Conservation (phyloP, 2,888 invertebrate genomes). For the Drosophila greeni region DNA sequence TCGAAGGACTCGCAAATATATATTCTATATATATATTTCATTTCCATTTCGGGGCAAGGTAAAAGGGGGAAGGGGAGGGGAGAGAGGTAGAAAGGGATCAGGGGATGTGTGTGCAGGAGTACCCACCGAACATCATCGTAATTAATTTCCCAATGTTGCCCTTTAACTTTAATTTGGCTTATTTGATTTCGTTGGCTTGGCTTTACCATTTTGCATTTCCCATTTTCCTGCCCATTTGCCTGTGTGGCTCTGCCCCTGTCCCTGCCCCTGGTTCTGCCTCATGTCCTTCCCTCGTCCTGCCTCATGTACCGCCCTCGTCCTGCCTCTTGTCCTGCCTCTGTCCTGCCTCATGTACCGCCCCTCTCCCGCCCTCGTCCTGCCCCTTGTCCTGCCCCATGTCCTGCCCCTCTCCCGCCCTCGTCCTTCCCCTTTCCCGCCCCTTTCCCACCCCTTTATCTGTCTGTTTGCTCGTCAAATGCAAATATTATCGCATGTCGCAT, state of each 20-base stretch:
- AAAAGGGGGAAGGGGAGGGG: neutral
- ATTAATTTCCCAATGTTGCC: constrained; percentile 51
- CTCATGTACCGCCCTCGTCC: too few species aligned
- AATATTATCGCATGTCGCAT: constrained; percentile 51
- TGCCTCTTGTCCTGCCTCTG: neutral
- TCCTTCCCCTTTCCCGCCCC: too few species aligned
- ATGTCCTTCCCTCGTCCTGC: neutral
- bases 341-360: too few species aligned
- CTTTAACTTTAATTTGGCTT: constrained; percentile 54
- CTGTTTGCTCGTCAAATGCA: constrained; percentile 39
- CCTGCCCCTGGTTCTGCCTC: constrained; percentile 17
- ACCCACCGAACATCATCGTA: constrained; percentile 23
- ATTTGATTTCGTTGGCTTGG: constrained; percentile 45
- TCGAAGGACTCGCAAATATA: constrained; percentile 19
- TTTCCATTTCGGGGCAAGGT: neutral
- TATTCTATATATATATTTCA: constrained; percentile 26
- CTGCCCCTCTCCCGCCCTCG: neutral
- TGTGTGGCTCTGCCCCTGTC: neutral
- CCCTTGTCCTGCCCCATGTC: too few species aligned
- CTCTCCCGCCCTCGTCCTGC: neutral
- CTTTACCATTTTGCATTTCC: constrained; percentile 1
- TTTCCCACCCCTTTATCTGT: neutral
- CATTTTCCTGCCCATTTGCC: neutral
- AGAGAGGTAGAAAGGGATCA: neutral
- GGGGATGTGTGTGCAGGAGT: neutral